A percentile compares a stretch with the other conserved stretches of the same genome.
phyloP scores from a whole-genome alignment of 1,140 invertebrate genomes.

The Melanaphis sacchari region DNA sequence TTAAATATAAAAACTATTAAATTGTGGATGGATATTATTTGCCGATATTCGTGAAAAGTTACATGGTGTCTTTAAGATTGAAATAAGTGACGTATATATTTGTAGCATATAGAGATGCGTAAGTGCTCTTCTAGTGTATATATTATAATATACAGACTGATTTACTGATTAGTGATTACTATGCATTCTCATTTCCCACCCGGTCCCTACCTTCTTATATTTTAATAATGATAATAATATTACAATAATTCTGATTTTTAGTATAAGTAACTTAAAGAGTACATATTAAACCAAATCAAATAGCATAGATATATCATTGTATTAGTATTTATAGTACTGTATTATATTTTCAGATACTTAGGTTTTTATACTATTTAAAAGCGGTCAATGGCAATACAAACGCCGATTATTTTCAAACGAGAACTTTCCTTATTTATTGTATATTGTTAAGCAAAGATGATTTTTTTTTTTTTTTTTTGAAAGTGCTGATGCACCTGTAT shows the following conservation, averaged over 20 bases:
- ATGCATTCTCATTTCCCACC: not conserved
- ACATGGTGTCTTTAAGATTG: not conserved
- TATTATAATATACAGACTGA: not conserved
- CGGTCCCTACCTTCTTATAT: not conserved
- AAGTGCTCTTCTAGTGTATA: not conserved
- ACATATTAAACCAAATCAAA: no score
- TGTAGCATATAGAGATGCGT: not conserved
- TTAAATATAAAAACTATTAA: not conserved
- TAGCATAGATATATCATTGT: no score
- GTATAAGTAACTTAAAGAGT: no score
- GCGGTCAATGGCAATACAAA: not conserved
- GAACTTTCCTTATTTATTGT: not conserved
- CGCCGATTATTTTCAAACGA: not conserved
- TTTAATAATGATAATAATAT: no score
- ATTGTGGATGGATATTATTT: not conserved
- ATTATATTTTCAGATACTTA: not conserved
- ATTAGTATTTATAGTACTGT: no score
- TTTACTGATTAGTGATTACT: not conserved
- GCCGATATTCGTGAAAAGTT: not conserved
- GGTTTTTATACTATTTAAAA: not conserved
- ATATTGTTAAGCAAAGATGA: not conserved
- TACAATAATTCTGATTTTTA: no score
- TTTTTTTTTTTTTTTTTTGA: not conserved
- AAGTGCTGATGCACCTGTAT: not conserved
- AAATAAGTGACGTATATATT: not conserved